These are phyloP conservation scores for Eidolon helvum DNA, from an alignment of 2,113 vertebrate genomes.

Conservation along the genomic window DNA sequence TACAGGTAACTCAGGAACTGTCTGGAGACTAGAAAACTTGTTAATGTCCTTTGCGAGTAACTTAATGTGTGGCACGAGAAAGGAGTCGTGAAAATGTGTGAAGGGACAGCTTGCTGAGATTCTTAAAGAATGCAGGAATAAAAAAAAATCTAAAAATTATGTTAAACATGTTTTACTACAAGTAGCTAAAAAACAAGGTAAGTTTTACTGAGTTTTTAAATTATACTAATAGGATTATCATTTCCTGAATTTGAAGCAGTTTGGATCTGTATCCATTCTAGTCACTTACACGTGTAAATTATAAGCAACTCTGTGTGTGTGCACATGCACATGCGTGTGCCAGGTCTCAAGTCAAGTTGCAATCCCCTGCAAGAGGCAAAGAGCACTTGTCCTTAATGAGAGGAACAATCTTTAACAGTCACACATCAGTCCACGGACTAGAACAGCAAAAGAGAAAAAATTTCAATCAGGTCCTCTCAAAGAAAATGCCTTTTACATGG, in stretches of 20 bases:
- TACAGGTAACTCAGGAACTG: not conserved
- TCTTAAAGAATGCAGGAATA: not conserved
- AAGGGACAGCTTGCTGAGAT: not conserved
- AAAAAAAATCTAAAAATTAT: not conserved
- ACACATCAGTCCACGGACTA: not conserved
- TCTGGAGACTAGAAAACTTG: not conserved
- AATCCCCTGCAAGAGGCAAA: not conserved
- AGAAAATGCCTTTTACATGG: not conserved
- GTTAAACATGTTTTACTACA: not conserved
- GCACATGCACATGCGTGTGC: too few relatives aligned
- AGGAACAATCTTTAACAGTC: not conserved
- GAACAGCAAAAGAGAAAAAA: not conserved
- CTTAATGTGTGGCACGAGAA: not conserved
- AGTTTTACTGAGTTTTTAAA: not conserved
- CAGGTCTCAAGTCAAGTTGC: not conserved
- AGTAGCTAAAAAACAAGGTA: not conserved
- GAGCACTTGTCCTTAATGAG: not conserved
- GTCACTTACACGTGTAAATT: not conserved
- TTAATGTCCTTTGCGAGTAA: not conserved
- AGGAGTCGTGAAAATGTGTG: not conserved
- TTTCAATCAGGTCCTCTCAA: not conserved
- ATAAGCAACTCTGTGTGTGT: not conserved
- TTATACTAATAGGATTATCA: not conserved
- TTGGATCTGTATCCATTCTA: not conserved
- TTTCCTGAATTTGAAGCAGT: not conserved